Conservation (phyloP, 2,888 invertebrate genomes). For the Brenthis hecate region DNA sequence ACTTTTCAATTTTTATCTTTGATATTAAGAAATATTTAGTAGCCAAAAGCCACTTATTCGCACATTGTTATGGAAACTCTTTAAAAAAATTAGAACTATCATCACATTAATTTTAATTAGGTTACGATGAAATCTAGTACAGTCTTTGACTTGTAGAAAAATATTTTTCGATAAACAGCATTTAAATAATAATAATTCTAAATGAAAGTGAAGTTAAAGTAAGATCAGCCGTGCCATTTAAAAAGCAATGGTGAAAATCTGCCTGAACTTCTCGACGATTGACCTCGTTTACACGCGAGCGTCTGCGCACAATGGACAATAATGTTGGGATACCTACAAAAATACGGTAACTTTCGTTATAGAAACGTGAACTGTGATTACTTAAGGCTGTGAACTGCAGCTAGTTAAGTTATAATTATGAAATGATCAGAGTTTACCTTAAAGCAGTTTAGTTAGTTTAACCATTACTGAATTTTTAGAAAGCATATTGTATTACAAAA, state of each 20-base stretch:
- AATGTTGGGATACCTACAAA: neutral
- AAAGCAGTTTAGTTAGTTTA: no score
- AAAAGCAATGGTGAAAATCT: conserved; percentile 7
- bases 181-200: conserved; percentile 5
- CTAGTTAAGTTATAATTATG: no score
- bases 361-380: no score
- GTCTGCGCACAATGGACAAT: conserved; percentile 15
- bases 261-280: conserved; percentile 14
- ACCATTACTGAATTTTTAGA: neutral
- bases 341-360: neutral
- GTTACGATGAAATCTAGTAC: no score
- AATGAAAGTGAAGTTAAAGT: conserved; percentile 4
- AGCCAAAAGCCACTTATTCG: no score
- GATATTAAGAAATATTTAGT: no score
- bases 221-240: neutral
- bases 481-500: neutral
- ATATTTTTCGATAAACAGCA: neutral
- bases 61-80: no score
- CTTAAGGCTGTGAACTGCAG: no score
- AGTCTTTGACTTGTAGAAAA: neutral
- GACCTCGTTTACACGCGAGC: conserved; percentile 11
- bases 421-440: no score
- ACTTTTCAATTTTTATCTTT: no score
- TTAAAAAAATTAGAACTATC: no score
- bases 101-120: no score